Evolutionary conservation across 2,888 invertebrate genomes (phyloP), one percentile per base, ranked within the genome.

Genomic region (Prenolepis imparis): DNA sequence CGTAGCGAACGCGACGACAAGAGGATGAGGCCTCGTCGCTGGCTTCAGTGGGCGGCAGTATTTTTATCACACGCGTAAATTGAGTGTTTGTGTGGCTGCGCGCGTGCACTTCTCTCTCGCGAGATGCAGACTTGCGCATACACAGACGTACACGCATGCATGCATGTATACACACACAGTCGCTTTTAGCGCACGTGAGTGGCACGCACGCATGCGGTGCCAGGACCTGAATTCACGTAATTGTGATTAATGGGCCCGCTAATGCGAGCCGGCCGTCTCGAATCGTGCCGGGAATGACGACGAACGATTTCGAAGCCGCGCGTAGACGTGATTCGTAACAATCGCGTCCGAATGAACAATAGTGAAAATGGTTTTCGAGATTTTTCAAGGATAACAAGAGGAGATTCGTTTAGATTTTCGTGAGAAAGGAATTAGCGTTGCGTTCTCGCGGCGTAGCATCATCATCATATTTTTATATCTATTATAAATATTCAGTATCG

Each of bases 171-270:
- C 77, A 73, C 81, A 68, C 44, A 63, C 28, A 15, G 48, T 6
- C 18, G 64, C 55, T 55, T 63, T 81, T 74, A 64, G 70, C 81
- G 63, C 52, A 73, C 73, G 36, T 81, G 70, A 78, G 57, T 41
- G 57, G 18, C 39, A 55, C 52, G 74, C 84, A 61, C 80, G 41
- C 80, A 63, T 48, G 67, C 57, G 72, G 44, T 67, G 66, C 68
- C 89, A 84, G 92, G 91, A 90, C 89, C 92, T 93, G 93, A 92
- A 93, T 93, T 93, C 91, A 91, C 93, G 93, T 93, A 93, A 94
- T 94, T 94, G 93, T 93, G 94, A 94, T 94, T 93, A 94, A 94
- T 93, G 93, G 92, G 85, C 77, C 85, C 86, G 91, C 91, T 92
- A 91, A 92, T 91, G 90, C 90, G 80, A 85, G 86, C 88, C 89